Conservation (phyloP, 2,888 invertebrate genomes). For the Pseudococcus viburni region DNA sequence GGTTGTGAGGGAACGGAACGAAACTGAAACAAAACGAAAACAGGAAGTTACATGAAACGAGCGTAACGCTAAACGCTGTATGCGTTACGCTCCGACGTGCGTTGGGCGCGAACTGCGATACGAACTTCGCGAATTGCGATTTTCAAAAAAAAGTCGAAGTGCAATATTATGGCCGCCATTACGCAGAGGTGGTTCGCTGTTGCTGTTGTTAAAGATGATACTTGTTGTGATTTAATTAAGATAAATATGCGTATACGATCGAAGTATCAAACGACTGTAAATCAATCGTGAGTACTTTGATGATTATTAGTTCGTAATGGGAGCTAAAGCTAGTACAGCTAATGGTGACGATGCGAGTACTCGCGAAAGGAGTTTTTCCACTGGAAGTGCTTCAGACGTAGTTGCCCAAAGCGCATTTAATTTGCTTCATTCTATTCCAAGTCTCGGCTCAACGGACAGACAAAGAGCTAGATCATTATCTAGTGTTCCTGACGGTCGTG, state of each 20-base stretch:
- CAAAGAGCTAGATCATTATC: slow-evolving; percentile 87
- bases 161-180: slow-evolving; percentile 64
- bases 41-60: no score
- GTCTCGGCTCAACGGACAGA: slow-evolving; percentile 82
- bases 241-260: not conserved
- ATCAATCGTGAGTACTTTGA: not conserved
- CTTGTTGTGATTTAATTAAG: not conserved
- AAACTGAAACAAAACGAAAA: no score
- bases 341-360: slow-evolving; percentile 81
- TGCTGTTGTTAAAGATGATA: not conserved
- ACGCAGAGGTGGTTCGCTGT: slow-evolving; percentile 35
- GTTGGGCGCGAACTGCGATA: not conserved
- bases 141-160: not conserved
- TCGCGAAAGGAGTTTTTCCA: slow-evolving; percentile 83
- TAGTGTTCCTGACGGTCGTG: slow-evolving; percentile 84
- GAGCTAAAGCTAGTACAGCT: slow-evolving; percentile 88
- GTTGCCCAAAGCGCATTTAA: slow-evolving; percentile 78
- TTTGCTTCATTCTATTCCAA: slow-evolving; percentile 79
- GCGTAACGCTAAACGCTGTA: no score
- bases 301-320: slow-evolving; percentile 75
- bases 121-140: not conserved
- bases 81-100: no score
- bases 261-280: not conserved
- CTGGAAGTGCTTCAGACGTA: slow-evolving; percentile 79
- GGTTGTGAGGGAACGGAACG: no score